phyloP scores from a whole-genome alignment of 2,888 invertebrate species.

The Heliconius aoede region DNA sequence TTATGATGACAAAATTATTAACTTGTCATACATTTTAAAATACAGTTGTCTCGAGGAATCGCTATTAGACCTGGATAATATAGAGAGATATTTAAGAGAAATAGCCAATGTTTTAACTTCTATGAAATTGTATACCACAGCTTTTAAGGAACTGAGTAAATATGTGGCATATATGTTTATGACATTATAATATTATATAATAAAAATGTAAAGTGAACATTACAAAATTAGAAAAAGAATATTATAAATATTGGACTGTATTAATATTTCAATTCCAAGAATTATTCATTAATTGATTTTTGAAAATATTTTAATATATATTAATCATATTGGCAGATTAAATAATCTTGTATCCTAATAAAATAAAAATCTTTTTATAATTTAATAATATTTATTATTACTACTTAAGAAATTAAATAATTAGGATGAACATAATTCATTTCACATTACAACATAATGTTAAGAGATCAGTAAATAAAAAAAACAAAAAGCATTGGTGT shows the following conservation, averaged over 20 bases:
- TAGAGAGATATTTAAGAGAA: slow-evolving; percentile 25
- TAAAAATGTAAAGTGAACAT: neutral
- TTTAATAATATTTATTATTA: slow-evolving; percentile 12
- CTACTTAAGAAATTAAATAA: slow-evolving; percentile 16
- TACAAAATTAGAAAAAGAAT: neutral
- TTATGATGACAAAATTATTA: slow-evolving; percentile 30
- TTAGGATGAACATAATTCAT: slow-evolving; percentile 5
- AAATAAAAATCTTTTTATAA: slow-evolving; percentile 26
- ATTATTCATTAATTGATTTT: neutral
- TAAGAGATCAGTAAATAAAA: slow-evolving; percentile 22
- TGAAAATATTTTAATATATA: neutral
- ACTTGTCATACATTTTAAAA: slow-evolving; percentile 36
- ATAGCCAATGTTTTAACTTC: slow-evolving; percentile 33
- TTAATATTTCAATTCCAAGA: neutral
- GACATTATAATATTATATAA: slow-evolving; percentile 25
- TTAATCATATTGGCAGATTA: neutral
- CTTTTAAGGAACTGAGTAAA: slow-evolving; percentile 51
- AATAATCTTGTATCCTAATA: neutral
- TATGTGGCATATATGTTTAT: slow-evolving; percentile 49
- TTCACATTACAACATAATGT: slow-evolving; percentile 14
- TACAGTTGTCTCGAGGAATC: slow-evolving; percentile 41
- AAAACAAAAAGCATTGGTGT: neutral
- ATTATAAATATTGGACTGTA: neutral
- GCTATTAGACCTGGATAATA: slow-evolving; percentile 22
- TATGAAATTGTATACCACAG: slow-evolving; percentile 44